phyloP scores from a whole-genome alignment of 2,113 vertebrate genomes.

The Pyxicephalus adspersus region DNA sequence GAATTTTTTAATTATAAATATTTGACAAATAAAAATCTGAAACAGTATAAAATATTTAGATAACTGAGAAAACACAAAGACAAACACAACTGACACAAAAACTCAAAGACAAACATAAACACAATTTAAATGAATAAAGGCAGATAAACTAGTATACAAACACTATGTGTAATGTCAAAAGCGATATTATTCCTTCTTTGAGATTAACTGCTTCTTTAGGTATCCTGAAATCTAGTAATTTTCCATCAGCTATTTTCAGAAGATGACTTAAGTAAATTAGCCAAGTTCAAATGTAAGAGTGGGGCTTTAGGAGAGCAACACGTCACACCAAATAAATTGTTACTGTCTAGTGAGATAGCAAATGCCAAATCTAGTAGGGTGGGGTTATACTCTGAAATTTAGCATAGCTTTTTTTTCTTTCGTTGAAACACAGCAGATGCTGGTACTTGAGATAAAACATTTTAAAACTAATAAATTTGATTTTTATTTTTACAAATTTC shows the following conservation, averaged over 20 bases:
- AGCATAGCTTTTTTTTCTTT: background rate
- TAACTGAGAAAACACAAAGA: too few species aligned
- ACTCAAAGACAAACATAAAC: too few species aligned
- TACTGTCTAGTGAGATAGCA: conserved; percentile 35
- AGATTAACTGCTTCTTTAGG: conserved; percentile 8
- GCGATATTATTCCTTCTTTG: background rate
- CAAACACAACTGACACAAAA: too few species aligned
- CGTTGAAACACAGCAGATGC: conserved; percentile 22
- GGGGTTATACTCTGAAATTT: conserved; percentile 4
- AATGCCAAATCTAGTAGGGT: conserved; percentile 17
- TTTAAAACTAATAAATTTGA: background rate
- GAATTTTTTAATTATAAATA: too few species aligned
- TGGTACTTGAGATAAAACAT: background rate
- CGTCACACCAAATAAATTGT: conserved; percentile 34
- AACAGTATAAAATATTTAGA: too few species aligned
- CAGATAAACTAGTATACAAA: too few species aligned
- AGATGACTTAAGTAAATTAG: background rate
- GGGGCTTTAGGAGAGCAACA: conserved; percentile 23
- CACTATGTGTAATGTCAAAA: too few species aligned
- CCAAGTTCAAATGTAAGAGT: background rate
- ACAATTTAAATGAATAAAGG: too few species aligned
- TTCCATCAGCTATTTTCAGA: background rate
- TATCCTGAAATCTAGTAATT: conserved; percentile 13
- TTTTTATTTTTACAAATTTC: background rate
- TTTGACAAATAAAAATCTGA: too few species aligned